These are phyloP conservation scores for Taxidea taxus DNA, from an alignment of 2,113 vertebrate species.

Conservation along the genomic window DNA sequence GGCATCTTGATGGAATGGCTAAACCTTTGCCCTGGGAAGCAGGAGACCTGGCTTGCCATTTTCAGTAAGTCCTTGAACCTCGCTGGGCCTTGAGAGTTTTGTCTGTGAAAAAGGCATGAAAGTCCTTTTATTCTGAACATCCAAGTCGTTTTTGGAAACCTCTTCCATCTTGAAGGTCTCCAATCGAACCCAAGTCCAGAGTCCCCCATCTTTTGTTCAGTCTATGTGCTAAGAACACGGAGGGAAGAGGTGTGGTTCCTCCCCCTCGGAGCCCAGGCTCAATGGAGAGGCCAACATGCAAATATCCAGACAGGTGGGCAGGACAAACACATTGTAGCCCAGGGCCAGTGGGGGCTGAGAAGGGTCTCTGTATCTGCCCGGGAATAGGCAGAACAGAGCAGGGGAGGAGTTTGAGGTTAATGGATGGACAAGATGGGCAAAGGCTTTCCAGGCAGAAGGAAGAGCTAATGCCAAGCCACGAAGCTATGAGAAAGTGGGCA, in stretches of 20 bases:
- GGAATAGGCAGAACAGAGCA: neutral
- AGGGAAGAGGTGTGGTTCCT: no score
- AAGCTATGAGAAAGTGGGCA: neutral
- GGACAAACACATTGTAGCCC: neutral
- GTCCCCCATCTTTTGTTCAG: no score
- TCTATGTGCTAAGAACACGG: rapidly evolving
- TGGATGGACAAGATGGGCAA: neutral
- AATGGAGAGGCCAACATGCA: neutral
- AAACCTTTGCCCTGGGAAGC: neutral
- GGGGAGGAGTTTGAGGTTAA: neutral
- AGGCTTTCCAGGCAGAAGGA: neutral
- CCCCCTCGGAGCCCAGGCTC: neutral
- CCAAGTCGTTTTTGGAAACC: neutral
- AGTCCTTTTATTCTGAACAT: neutral
- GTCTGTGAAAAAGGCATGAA: neutral
- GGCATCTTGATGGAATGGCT: neutral
- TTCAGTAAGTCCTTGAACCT: neutral
- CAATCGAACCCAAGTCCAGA: neutral
- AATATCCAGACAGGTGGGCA: neutral
- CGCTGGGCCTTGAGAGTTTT: neutral
- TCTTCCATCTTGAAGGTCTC: neutral
- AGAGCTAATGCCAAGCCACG: neutral
- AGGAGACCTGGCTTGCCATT: neutral
- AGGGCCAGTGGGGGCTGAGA: neutral
- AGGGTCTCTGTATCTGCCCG: neutral